Conservation (phyloP, 2,113 vertebrate genomes). For the Panurus biarmicus region DNA sequence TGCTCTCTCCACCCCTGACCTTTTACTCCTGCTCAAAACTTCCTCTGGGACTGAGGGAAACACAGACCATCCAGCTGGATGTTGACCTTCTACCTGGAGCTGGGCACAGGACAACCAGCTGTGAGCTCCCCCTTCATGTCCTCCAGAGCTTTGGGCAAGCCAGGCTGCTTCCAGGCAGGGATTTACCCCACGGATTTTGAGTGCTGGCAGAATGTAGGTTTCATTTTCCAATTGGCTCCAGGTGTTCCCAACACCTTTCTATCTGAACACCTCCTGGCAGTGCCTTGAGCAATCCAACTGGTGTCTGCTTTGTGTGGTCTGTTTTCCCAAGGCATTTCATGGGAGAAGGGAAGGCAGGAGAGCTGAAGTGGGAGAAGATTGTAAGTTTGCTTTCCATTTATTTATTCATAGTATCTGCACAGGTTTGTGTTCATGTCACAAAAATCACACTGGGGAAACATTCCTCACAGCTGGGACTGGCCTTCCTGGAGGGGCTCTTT, state of each 20-base stretch:
- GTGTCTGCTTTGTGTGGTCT: neutral
- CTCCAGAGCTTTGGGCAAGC: neutral
- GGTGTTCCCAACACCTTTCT: neutral
- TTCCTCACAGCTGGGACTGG: neutral
- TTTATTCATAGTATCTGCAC: neutral
- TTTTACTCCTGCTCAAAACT: neutral
- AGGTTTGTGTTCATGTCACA: neutral
- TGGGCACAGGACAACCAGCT: neutral
- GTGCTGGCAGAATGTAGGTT: neutral
- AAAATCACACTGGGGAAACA: accelerated
- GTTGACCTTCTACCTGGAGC: neutral
- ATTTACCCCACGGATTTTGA: neutral
- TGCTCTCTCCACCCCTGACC: neutral
- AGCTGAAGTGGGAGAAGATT: neutral
- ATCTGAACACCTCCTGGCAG: neutral
- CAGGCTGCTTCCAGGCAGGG: neutral
- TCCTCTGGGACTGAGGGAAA: neutral
- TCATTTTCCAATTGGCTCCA: neutral
- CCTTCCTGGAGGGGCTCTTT: neutral
- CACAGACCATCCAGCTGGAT: neutral
- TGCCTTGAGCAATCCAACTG: conserved; percentile 17
- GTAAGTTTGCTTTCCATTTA: neutral
- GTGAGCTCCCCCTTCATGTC: neutral
- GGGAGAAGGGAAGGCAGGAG: neutral
- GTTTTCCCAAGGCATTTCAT: neutral